Evolutionary conservation across 2,888 invertebrate genomes (phyloP).

Genomic region (Polyommatus icarus): DNA sequence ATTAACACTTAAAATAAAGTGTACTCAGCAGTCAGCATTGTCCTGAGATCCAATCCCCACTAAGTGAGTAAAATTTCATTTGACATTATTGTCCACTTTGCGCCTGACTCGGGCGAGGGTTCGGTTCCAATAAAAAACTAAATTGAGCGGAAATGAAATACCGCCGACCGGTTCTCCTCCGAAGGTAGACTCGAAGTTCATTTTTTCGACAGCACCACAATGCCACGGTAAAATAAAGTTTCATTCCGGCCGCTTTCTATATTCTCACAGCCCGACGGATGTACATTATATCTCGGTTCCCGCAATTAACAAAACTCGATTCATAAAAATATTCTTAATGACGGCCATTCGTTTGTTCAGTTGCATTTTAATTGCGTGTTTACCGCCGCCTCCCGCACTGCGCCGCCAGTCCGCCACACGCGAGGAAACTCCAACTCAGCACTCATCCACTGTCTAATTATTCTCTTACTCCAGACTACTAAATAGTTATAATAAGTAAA

Average conservation of each 20-base stretch:
- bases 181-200: conserved; percentile 45
- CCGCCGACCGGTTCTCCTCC: conserved; percentile 73
- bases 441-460: neutral
- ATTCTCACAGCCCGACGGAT: conserved; percentile 19
- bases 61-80: conserved; percentile 41
- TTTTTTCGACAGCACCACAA: conserved; percentile 34
- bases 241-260: conserved; percentile 11
- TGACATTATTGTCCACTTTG: conserved; percentile 47
- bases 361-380: conserved; percentile 18
- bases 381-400: neutral
- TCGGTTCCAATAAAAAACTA: conserved; percentile 72
- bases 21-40: neutral
- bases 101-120: conserved; percentile 60
- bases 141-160: conserved; percentile 79
- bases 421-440: neutral
- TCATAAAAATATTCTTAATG: conserved; percentile 21
- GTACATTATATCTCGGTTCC: conserved; percentile 9
- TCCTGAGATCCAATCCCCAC: neutral
- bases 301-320: conserved; percentile 19
- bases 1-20: neutral
- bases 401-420: neutral
- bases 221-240: neutral
- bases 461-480: neutral
- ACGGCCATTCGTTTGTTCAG: neutral
- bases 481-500: neutral